Evolutionary conservation across 2,797 vertebrate genomes (phyloP).

Genomic region (Caiman crocodilus): DNA sequence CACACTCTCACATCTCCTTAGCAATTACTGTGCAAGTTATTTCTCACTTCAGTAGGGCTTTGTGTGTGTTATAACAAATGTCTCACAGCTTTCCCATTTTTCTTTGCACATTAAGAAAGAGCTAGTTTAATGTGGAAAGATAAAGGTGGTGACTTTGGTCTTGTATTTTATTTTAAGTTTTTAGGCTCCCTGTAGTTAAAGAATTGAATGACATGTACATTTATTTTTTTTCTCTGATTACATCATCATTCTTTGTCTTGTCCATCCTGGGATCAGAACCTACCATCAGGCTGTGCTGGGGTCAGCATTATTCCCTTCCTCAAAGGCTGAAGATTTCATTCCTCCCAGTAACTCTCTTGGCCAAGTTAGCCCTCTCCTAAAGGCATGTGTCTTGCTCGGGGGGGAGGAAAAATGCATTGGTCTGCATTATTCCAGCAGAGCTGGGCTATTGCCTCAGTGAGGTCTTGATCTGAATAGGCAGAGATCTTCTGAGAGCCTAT

Average conservation of each 20-base stretch:
- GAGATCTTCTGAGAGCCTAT: no score
- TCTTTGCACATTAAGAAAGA: background rate
- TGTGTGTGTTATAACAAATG: background rate
- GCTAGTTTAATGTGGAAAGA: background rate
- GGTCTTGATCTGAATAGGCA: no score
- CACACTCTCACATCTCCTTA: background rate
- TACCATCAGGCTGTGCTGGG: background rate
- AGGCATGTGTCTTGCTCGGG: fast-evolving
- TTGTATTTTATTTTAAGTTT: background rate
- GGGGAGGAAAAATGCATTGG: no score
- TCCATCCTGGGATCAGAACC: background rate
- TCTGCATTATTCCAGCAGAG: no score
- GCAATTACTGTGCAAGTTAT: background rate
- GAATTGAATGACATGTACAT: background rate
- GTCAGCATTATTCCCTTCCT: background rate
- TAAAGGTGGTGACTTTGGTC: background rate
- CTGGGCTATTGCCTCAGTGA: no score
- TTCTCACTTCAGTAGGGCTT: background rate
- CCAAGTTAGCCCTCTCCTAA: background rate
- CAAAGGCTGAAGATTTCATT: background rate
- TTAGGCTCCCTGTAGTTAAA: background rate
- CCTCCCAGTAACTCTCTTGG: background rate
- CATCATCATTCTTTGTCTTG: background rate
- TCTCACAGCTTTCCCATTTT: background rate
- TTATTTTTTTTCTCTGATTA: background rate